Conservation (phyloP, 2,888 invertebrate species). For the Troglohyphantes excavatus region DNA sequence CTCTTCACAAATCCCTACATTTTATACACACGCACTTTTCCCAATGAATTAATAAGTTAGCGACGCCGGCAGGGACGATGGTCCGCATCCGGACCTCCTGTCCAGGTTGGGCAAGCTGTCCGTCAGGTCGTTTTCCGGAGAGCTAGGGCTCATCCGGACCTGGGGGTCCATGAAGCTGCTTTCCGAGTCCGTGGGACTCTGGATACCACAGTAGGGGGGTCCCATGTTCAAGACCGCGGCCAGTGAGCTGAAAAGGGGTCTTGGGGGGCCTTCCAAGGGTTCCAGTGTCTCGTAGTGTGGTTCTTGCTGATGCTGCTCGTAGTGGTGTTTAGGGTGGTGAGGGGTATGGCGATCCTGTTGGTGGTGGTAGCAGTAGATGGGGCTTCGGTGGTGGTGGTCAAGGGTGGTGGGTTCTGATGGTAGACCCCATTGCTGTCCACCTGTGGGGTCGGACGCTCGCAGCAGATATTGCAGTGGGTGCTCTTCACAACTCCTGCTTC, state of each 20-base stretch:
- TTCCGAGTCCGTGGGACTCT: conserved; percentile 77
- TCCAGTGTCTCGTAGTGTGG: conserved; percentile 78
- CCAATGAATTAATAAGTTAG: conserved; percentile 59
- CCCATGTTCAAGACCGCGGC: conserved; percentile 68
- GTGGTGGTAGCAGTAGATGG: conserved; percentile 67
- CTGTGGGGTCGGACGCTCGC: conserved; percentile 59
- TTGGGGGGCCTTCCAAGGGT: conserved; percentile 72
- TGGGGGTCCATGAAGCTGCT: conserved; percentile 70
- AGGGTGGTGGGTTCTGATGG: conserved; percentile 44
- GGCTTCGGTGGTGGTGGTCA: conserved; percentile 48
- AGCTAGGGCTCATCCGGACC: conserved; percentile 59
- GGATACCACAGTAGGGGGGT: conserved; percentile 73
- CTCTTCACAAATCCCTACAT: background rate
- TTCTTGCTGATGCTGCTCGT: conserved; percentile 55
- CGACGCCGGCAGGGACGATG: conserved; percentile 58
- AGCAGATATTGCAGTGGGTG: conserved; percentile 77
- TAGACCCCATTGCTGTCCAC: conserved; percentile 31
- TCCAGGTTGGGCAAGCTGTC: conserved; percentile 69
- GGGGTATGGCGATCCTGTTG: conserved; percentile 71
- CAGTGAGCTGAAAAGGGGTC: conserved; percentile 76
- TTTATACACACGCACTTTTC: background rate
- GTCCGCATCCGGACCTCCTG: conserved; percentile 29
- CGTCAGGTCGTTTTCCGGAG: conserved; percentile 70
- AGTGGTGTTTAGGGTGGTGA: conserved; percentile 68
- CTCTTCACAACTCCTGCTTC: conserved; percentile 77